These are phyloP conservation scores for Microcebus murinus DNA, from an alignment of 2,113 vertebrate genomes.

Conservation along the genomic window DNA sequence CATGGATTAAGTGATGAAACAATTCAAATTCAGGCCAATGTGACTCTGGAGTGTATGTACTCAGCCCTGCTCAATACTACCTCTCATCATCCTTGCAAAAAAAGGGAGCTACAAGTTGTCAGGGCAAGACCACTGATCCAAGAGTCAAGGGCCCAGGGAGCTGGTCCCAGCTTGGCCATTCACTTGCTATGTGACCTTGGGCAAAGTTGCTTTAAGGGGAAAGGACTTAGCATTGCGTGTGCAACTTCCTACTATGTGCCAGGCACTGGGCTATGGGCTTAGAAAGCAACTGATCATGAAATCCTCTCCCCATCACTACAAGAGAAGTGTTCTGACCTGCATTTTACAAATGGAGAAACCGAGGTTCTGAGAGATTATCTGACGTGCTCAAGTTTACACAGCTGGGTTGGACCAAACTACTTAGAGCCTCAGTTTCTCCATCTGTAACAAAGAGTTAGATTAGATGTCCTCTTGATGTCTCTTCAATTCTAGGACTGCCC, in stretches of 20 bases:
- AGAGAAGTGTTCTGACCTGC: background rate
- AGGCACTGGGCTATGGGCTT: background rate
- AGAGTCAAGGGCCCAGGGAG: background rate
- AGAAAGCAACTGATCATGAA: background rate
- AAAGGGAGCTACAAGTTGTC: background rate
- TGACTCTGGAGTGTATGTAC: background rate
- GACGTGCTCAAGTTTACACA: background rate
- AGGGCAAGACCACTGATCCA: background rate
- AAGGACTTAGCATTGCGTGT: background rate
- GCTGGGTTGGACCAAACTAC: background rate
- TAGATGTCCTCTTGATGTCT: background rate
- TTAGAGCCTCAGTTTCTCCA: conserved; percentile 12
- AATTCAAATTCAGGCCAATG: background rate
- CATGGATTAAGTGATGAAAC: background rate
- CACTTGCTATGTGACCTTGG: conserved; percentile 9
- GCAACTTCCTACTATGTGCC: background rate
- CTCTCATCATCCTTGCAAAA: background rate
- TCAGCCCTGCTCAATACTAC: background rate
- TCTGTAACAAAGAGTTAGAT: background rate
- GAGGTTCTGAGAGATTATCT: background rate
- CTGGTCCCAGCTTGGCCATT: background rate
- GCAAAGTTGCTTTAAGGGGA: conserved; percentile 17
- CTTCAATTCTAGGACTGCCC: background rate
- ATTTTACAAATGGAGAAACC: conserved; percentile 36
- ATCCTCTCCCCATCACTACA: background rate